Base-by-base conservation (phyloP, 1,140 invertebrate genomes). In the Branchinecta lindahli region DNA sequence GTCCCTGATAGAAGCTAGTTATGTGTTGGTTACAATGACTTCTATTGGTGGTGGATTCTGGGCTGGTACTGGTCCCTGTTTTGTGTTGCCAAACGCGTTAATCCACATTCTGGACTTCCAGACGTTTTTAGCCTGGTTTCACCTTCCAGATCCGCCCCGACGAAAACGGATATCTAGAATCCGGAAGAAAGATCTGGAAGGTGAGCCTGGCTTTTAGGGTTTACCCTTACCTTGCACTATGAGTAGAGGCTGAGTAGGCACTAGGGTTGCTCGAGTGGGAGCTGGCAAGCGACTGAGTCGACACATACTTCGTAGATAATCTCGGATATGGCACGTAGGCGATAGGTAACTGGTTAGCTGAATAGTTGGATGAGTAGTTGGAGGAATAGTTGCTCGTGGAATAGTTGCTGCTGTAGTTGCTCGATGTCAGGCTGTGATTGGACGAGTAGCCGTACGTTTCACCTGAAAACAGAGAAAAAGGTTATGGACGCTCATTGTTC, bases 331-430 rank as follows among this genome's bases (percentile, higher is more conserved):
- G 71, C n/a, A 72, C 71, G 20, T 72, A 72, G 44, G 71, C 61
- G 66, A 72, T 70, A 6, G 71, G 71, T 44, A 70, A 18, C 44
- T 72, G 71, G 18, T 12, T 61, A 15, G 52, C 52, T 15, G 52
- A 61, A 20, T 61, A 61, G 18, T 61, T 61, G 46, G 71, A 68
- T 7, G 71, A 72, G 52, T 72, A 72, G 46, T 75, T 75, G 7
- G 75, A 75, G 12, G 75, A 75, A 67, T 75, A 75, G 18, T 74
- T 74, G 10, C 73, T 74, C 10, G 75, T 75, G 46, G 75, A 75
- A 45, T 74, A 74, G 20, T 68, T 73, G 72, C 70, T 75, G 74
- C 52, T 74, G 72, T 72, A 73, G 66, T 72, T 72, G 8, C 72
- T 69, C n/a, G 73, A 74, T 46, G 75, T 72, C 44, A 75, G 70